Base-by-base conservation (phyloP, 2,888 invertebrate species). In the Zygothrica quintamaculata region DNA sequence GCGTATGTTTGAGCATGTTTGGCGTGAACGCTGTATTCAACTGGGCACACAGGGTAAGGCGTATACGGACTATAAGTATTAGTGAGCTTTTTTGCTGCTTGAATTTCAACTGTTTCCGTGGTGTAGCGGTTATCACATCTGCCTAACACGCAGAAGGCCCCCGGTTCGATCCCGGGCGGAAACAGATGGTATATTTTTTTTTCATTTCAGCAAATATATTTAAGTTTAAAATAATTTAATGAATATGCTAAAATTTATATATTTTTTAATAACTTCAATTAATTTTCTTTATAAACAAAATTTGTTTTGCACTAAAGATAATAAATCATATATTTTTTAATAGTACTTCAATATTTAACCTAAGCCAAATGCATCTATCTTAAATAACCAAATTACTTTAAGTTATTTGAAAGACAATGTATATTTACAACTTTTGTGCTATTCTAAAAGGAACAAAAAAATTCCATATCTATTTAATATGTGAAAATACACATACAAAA, bases 121-220 rank as follows among this genome's bases (percentile, higher is more conserved):
- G 91, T 92, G 90, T 89, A 92, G 89, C 82, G 91, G 88, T 91
- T 91, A 91, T 91, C 91, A 91, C 91, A 90, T 91, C 90, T 90
- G 91, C 91, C 91, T 91, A 89, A 91, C 91, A 91, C 91, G 91
- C 91, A 90, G 90, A 91, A 91, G 91, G 91, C 90, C 91, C 91
- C 90, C 91, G 91, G 91, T 91, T 91, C 91, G 90, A 91, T 89
- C 90, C 91, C 91, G 90, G 90, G 72, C 72, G 72, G 72, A 72
- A 72, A 72, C 72, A 72, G 33, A 25, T n/a, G 3, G 0, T 0
- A 16, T 0, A 15, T 15, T 68, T 74, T 68, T 37, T 50, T 26
- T 18, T 4, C 1, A 16, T 36, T 16, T 31, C 25, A n/a, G n/a
- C n/a, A 11, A 16, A 9, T 13, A 9, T 8, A 52, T 25, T 12